Evolutionary conservation across 2,113 vertebrate species (phyloP).

Genomic region (Sylvicapra grimmia): DNA sequence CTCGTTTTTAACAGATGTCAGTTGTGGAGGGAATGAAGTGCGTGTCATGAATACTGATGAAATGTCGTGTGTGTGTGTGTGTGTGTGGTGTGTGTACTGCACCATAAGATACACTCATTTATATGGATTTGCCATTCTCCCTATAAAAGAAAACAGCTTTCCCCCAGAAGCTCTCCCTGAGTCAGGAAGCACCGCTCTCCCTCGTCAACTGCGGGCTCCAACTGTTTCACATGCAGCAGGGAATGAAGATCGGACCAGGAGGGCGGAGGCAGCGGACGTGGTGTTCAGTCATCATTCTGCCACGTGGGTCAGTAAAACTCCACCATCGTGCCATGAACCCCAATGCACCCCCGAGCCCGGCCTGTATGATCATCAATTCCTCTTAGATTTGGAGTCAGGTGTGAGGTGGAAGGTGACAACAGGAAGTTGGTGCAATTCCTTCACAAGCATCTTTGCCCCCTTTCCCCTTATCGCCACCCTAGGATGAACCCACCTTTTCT

Average conservation of each 20-base stretch:
- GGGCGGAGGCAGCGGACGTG: neutral
- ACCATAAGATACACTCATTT: neutral
- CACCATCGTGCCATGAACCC: fast-evolving
- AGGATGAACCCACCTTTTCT: neutral
- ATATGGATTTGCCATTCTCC: neutral
- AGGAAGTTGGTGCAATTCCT: fast-evolving
- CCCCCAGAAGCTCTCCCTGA: neutral
- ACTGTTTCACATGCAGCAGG: neutral
- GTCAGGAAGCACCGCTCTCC: neutral
- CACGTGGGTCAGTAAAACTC: neutral
- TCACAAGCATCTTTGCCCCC: neutral
- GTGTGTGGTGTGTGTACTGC: neutral
- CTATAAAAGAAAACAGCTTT: neutral
- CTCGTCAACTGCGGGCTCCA: neutral
- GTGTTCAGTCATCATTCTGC: neutral
- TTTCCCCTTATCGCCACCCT: neutral
- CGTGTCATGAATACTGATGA: neutral
- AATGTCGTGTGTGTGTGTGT: neutral
- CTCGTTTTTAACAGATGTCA: neutral
- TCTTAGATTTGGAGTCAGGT: neutral
- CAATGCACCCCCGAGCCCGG: fast-evolving
- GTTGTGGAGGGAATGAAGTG: neutral
- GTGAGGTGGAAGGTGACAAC: neutral
- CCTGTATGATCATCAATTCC: fast-evolving
- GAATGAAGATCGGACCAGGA: neutral